Base-by-base conservation (phyloP, 1,140 invertebrate genomes). In the Leptinotarsa defecta region DNA sequence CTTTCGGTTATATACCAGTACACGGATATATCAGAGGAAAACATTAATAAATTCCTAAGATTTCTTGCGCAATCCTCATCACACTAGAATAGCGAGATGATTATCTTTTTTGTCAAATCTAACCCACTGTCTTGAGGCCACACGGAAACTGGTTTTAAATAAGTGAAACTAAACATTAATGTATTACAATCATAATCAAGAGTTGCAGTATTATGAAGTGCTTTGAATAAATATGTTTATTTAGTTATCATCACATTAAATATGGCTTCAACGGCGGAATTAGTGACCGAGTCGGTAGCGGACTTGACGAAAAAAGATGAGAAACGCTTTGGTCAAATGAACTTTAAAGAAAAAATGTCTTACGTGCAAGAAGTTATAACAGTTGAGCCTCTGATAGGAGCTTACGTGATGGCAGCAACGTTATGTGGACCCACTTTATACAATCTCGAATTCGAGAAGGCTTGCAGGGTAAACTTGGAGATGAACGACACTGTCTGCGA, bases 371-470 rank as follows among this genome's bases (percentile, higher is more conserved):
- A 84, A 67, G 75, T 85, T 48, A 81, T 85, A 43, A 86, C 85
- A 11, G 80, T 86, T 3, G 85, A 86, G 70, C 85, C 85, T 15
- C 67, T 86, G 27, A 70, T 86, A 27, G 79, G 72, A 0, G 77
- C 77, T 11, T 85, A 84, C 63, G 34, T 83, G 15, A 78, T 84
- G 63, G 78, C 82, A 2, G 68, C 79, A 17, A 71, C 78, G 8
- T 68, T 86, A 13, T 80, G 78, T 24, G 64, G 61, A 34, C 81
- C 83, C 6, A 83, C 83, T 22, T 49, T 84, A 5, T 57, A 74
- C 1, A 80, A 78, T 64, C 75, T 86, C 19, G 79, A 82, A 74
- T 78, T 79, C 20, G 83, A 86, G 73, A 86, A 84, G 72, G 77
- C 82, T 1, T 86, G 85, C 64, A 74, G 77, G 27, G 77, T 80